These are phyloP conservation scores for Macrophya annulata DNA, from an alignment of 2,888 invertebrate genomes.

Conservation along the genomic window DNA sequence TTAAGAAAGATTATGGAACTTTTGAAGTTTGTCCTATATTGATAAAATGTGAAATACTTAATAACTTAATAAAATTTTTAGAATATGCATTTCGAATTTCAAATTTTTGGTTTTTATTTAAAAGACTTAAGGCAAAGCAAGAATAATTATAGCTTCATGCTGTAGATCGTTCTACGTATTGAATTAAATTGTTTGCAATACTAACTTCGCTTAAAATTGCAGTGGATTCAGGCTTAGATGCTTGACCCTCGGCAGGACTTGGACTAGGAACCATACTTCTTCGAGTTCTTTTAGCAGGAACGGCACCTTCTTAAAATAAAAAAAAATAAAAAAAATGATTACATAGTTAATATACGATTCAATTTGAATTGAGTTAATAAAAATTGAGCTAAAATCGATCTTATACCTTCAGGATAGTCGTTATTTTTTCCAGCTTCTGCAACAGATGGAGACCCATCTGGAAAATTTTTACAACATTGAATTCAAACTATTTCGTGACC, in stretches of 20 bases:
- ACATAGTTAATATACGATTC: neutral
- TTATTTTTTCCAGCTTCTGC: slow-evolving; percentile 72
- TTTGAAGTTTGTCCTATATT: neutral
- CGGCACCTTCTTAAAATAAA: slow-evolving; percentile 68
- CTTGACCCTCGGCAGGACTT: slow-evolving; percentile 77
- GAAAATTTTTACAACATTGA: slow-evolving; percentile 57
- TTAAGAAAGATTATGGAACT: neutral
- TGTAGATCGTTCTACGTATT: neutral
- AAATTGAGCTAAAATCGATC: neutral
- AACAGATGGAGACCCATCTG: slow-evolving; percentile 71
- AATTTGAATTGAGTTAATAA: slow-evolving; percentile 13
- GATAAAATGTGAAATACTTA: neutral
- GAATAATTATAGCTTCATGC: neutral
- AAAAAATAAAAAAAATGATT: slow-evolving; percentile 38
- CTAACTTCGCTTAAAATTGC: slow-evolving; percentile 76
- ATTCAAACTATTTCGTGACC: slow-evolving; percentile 12
- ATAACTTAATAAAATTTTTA: too few species aligned
- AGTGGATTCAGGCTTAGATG: slow-evolving; percentile 79
- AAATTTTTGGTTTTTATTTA: too few species aligned
- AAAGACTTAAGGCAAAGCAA: neutral
- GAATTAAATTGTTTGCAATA: slow-evolving; percentile 27
- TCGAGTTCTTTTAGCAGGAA: slow-evolving; percentile 74
- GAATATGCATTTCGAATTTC: too few species aligned
- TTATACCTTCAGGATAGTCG: slow-evolving; percentile 75
- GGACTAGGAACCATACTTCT: slow-evolving; percentile 77